A percentile compares a stretch with the other conserved stretches of the same genome.
phyloP scores from a whole-genome alignment of 1,140 invertebrate species.

The Pteromalus puparum region DNA sequence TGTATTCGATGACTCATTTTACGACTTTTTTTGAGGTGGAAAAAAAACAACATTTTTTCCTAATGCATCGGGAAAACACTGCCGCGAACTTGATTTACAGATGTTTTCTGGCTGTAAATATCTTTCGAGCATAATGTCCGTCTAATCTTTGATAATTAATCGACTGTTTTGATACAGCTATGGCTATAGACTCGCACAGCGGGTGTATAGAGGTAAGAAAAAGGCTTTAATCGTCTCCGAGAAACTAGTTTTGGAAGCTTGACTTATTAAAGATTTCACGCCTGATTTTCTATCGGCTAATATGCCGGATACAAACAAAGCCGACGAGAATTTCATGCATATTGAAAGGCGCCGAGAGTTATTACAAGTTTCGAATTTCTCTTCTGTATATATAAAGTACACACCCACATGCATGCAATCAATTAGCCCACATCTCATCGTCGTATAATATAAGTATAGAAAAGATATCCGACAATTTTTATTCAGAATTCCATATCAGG shows the following conservation, averaged over 20 bases:
- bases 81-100: conserved; percentile 24
- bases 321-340: background rate
- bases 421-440: background rate
- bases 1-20: background rate
- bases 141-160: conserved; percentile 42
- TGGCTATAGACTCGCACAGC: background rate
- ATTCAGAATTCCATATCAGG: background rate
- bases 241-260: conserved; percentile 28
- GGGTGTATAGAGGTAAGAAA: background rate
- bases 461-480: background rate
- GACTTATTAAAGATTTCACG: conserved; percentile 37
- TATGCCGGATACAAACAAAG: background rate
- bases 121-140: background rate
- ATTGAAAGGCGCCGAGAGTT: background rate
- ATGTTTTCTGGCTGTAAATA: conserved; percentile 1
- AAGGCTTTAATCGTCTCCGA: conserved; percentile 3
- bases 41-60: background rate
- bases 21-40: no score
- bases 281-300: conserved; percentile 26
- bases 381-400: background rate
- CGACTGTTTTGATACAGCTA: conserved; percentile 12
- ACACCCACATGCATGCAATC: no score
- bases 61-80: background rate
- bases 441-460: no score
- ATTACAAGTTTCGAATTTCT: background rate